Evolutionary conservation across 2,113 vertebrate genomes (phyloP).

Genomic region (Fulica atra): DNA sequence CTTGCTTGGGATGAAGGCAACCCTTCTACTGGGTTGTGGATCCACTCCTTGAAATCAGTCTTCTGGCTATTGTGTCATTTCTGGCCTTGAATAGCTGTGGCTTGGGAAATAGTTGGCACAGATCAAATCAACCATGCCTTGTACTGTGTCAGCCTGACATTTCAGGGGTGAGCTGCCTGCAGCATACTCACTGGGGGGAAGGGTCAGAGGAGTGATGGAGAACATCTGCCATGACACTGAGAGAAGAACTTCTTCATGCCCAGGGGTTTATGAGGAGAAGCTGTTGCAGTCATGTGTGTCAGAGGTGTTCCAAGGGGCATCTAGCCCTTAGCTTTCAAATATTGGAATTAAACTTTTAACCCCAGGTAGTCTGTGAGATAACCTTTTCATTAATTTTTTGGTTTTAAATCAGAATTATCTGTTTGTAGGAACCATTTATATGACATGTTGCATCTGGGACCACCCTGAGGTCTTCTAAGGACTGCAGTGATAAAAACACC

Average conservation of each 20-base stretch:
- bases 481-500: not conserved
- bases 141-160: not conserved
- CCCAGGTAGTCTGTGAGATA: not conserved
- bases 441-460: not conserved
- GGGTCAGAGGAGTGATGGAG: not conserved
- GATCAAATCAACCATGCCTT: not conserved
- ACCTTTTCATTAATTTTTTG: not conserved
- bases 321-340: not conserved
- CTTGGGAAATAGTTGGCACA: not conserved
- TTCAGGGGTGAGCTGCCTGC: not conserved
- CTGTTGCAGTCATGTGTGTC: not conserved
- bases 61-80: not conserved
- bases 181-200: fast-evolving
- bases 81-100: not conserved
- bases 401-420: not conserved
- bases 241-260: not conserved
- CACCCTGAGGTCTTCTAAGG: not conserved
- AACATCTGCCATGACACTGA: not conserved
- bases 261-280: not conserved
- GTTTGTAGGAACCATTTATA: not conserved
- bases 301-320: not conserved
- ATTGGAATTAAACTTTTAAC: not conserved
- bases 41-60: not conserved
- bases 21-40: not conserved
- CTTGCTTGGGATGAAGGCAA: not conserved